Evolutionary conservation across 2,888 invertebrate species (phyloP).

Genomic region (Microdon myrmicae): DNA sequence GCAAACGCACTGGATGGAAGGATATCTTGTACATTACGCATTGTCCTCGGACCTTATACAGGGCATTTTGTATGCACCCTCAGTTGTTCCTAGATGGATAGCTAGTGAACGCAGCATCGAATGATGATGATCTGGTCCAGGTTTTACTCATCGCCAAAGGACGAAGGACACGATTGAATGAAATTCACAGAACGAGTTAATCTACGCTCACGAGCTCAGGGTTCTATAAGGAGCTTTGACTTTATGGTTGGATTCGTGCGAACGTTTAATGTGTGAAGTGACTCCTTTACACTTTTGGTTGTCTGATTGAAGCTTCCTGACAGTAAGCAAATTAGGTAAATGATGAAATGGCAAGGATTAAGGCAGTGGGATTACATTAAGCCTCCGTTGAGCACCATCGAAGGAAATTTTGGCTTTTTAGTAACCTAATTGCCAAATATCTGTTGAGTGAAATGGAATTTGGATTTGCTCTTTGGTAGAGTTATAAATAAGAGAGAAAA

Average conservation of each 20-base stretch:
- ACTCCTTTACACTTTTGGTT: no score
- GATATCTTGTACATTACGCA: background rate
- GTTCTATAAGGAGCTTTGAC: conserved; percentile 5
- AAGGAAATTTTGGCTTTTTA: no score
- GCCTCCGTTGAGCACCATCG: no score
- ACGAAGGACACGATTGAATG: background rate
- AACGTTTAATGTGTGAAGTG: background rate
- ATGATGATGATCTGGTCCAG: background rate
- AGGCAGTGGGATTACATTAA: no score
- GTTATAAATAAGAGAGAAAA: no score
- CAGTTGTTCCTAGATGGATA: no score
- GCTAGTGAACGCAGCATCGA: conserved; percentile 6
- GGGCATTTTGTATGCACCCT: conserved; percentile 15
- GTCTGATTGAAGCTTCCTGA: no score
- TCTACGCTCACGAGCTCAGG: background rate
- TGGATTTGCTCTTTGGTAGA: no score
- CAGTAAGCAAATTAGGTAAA: no score
- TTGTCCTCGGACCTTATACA: conserved; percentile 12
- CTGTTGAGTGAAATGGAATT: no score
- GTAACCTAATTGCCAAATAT: no score
- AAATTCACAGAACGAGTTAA: background rate
- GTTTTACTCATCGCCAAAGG: background rate
- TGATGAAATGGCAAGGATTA: no score
- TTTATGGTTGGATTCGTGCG: conserved; percentile 10
- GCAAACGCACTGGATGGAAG: conserved; percentile 1